phyloP scores from a whole-genome alignment of 2,113 vertebrate genomes.

The Xenopus borealis region DNA sequence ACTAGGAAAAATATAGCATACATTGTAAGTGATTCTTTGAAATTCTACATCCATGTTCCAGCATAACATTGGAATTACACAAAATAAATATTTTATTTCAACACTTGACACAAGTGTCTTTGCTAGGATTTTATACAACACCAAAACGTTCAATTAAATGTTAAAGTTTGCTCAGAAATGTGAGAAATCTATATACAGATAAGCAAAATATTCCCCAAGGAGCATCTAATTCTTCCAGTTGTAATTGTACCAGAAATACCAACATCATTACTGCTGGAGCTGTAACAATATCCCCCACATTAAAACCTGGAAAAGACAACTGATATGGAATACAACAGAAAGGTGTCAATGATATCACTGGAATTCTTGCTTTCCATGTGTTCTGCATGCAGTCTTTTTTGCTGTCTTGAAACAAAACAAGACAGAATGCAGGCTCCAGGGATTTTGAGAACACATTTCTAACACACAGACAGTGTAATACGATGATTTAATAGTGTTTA shows the following conservation, averaged over 20 bases:
- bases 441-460: neutral
- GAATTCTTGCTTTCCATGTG: neutral
- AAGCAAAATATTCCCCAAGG: too few species aligned
- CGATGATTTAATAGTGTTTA: constrained; percentile 32
- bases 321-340: neutral
- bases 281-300: neutral
- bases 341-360: neutral
- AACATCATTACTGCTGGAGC: neutral
- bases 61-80: too few species aligned
- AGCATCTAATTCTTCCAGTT: neutral
- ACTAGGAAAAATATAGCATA: too few species aligned
- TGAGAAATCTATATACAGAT: too few species aligned
- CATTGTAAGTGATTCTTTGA: too few species aligned
- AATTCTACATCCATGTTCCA: too few species aligned
- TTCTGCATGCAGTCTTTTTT: neutral
- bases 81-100: too few species aligned
- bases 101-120: too few species aligned
- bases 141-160: too few species aligned
- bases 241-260: neutral
- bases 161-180: too few species aligned
- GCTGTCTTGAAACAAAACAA: neutral
- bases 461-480: constrained; percentile 23
- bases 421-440: constrained; percentile 19
- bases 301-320: neutral
- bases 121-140: too few species aligned